These are phyloP conservation scores for Enteromius paludinosus DNA, from an alignment of 2,797 vertebrate species.

Conservation along the genomic window DNA sequence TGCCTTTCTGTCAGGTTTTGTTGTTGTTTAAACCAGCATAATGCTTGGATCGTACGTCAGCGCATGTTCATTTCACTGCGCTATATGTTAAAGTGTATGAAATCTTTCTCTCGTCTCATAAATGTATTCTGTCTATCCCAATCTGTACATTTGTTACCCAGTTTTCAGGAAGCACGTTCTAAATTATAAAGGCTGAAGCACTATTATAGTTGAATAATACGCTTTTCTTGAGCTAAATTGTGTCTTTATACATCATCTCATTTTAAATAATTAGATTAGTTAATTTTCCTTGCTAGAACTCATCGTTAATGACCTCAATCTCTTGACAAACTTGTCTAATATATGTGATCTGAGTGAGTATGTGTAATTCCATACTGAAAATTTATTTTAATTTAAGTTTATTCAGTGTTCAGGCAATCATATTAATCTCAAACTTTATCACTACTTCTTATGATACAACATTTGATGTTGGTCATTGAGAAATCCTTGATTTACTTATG, in stretches of 20 bases:
- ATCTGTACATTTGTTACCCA: background rate
- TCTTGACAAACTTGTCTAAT: background rate
- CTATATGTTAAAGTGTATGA: constrained; percentile 2
- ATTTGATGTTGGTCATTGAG: constrained; percentile 33
- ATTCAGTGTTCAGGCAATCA: constrained; percentile 34
- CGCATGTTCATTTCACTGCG: constrained; percentile 23
- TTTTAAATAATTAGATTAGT: constrained; percentile 31
- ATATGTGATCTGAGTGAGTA: constrained; percentile 13
- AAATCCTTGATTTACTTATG: constrained; percentile 32
- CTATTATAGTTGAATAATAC: background rate
- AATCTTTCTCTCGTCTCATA: constrained; percentile 10
- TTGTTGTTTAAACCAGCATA: constrained; percentile 6
- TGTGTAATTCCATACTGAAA: constrained; percentile 24
- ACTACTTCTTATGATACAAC: constrained; percentile 30
- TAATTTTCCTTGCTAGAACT: constrained; percentile 8
- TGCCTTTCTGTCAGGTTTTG: constrained; percentile 27
- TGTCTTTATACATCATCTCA: constrained; percentile 14
- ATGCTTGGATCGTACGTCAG: background rate
- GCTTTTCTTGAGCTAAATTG: constrained; percentile 4
- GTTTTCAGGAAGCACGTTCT: constrained; percentile 28
- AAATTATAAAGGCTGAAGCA: background rate
- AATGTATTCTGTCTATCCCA: constrained; percentile 5
- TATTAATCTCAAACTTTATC: constrained; percentile 16
- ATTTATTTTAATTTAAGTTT: background rate
- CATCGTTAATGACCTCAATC: constrained; percentile 25